These are phyloP conservation scores for Pseudorhombus dupliciocellatus DNA, from an alignment of 2,113 vertebrate species.

Conservation along the genomic window DNA sequence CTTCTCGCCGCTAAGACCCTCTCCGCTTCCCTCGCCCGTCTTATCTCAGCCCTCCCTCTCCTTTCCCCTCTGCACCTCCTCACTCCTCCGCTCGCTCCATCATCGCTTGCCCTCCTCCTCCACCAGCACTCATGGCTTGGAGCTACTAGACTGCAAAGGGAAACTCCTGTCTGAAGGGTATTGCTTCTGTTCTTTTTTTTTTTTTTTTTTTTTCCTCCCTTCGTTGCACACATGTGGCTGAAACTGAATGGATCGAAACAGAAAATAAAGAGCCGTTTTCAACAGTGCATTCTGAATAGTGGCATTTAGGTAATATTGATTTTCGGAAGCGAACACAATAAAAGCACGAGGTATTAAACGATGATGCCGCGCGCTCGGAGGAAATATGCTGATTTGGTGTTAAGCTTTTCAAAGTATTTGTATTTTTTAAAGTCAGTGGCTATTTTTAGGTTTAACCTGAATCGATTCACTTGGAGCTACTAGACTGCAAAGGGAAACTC, in stretches of 20 bases:
- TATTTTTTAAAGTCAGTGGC: background rate
- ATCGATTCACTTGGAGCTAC: background rate
- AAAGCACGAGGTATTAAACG: background rate
- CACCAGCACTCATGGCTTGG: background rate
- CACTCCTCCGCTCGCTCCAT: slow-evolving; percentile 22
- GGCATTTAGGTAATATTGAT: slow-evolving; percentile 11
- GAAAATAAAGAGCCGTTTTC: background rate
- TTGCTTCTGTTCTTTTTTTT: background rate
- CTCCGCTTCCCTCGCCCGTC: slow-evolving; percentile 45
- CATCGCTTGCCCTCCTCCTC: slow-evolving; percentile 12
- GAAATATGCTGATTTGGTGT: background rate
- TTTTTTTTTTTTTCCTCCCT: background rate
- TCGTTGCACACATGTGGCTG: background rate
- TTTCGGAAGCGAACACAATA: slow-evolving; percentile 1
- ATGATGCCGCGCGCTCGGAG: background rate
- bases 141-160: background rate
- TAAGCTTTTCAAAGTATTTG: background rate
- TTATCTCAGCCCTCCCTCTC: slow-evolving; percentile 48
- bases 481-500: slow-evolving; percentile 1
- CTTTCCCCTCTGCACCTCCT: slow-evolving; percentile 29
- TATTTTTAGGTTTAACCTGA: slow-evolving; percentile 3
- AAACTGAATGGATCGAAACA: background rate
- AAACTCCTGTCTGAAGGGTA: background rate
- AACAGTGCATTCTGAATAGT: background rate
- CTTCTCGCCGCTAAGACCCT: slow-evolving; percentile 49